Evolutionary conservation across 2,113 vertebrate genomes (phyloP).

Genomic region (Istiophorus platypterus): DNA sequence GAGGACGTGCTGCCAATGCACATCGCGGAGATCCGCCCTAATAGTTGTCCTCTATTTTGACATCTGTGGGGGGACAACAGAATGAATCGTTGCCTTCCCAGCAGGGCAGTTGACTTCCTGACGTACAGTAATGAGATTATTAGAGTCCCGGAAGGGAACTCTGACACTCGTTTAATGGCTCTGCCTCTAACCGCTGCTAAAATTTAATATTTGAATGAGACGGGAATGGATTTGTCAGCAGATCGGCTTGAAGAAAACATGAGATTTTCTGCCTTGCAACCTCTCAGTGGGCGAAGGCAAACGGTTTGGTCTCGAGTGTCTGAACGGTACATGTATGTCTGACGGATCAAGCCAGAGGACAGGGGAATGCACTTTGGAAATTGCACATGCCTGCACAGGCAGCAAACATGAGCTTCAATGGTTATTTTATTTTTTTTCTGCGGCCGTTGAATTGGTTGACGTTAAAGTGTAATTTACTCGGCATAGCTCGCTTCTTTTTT

Average conservation of each 20-base stretch:
- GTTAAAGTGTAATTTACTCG: background rate
- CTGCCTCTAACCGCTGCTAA: slow-evolving; percentile 38
- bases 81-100: slow-evolving; percentile 53
- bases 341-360: slow-evolving; percentile 25
- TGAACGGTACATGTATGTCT: slow-evolving; percentile 50
- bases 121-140: slow-evolving; percentile 73
- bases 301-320: slow-evolving; percentile 36
- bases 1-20: slow-evolving; percentile 41
- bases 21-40: slow-evolving; percentile 53
- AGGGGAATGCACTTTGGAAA: slow-evolving; percentile 48
- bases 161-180: slow-evolving; percentile 65
- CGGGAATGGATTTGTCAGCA: slow-evolving; percentile 45
- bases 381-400: slow-evolving; percentile 30
- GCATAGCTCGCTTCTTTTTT: background rate
- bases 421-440: slow-evolving; percentile 34
- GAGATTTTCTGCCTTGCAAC: slow-evolving; percentile 3
- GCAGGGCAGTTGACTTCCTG: slow-evolving; percentile 61
- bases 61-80: slow-evolving; percentile 49
- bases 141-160: slow-evolving; percentile 56
- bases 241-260: slow-evolving; percentile 32
- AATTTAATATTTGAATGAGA: slow-evolving; percentile 38
- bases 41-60: slow-evolving; percentile 72
- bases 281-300: slow-evolving; percentile 13
- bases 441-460: background rate
- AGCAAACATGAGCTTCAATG: background rate